phyloP scores from a whole-genome alignment of 2,797 vertebrate genomes.

The Ispidina picta region DNA sequence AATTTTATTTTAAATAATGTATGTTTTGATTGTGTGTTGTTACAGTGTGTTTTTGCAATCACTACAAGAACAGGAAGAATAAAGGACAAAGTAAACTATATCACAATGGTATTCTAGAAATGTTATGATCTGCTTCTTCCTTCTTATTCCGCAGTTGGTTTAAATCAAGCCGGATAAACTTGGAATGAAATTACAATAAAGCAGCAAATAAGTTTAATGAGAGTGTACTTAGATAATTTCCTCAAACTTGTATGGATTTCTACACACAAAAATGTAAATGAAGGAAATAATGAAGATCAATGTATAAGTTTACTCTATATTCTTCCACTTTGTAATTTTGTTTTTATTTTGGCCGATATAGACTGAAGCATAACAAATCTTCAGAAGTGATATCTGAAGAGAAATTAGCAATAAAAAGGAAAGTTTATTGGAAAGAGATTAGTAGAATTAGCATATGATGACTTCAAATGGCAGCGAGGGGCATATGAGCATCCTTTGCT shows the following conservation, averaged over 20 bases:
- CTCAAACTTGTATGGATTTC: neutral
- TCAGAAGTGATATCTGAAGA: neutral
- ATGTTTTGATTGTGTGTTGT: neutral
- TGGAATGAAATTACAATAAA: neutral
- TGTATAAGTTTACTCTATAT: neutral
- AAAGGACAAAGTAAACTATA: neutral
- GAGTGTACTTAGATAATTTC: neutral
- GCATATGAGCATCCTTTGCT: neutral
- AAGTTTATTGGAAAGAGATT: neutral
- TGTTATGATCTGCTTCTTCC: neutral
- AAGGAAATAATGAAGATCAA: neutral
- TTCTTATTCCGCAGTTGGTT: neutral
- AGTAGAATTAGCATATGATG: neutral
- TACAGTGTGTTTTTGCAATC: neutral
- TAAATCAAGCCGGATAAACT: neutral
- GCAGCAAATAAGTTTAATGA: neutral
- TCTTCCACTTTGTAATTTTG: neutral
- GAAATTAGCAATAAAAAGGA: neutral
- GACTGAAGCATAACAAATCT: neutral
- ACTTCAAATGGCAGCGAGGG: neutral
- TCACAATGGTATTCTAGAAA: neutral
- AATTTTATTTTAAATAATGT: neutral
- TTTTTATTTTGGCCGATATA: constrained; percentile 1
- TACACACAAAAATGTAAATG: neutral
- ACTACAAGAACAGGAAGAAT: neutral